Percentiles rank a stretch among this genome's conserved stretches.
Evolutionary conservation across 2,888 invertebrate genomes (phyloP).

Genomic region (Dasysyrphus tricinctus): DNA sequence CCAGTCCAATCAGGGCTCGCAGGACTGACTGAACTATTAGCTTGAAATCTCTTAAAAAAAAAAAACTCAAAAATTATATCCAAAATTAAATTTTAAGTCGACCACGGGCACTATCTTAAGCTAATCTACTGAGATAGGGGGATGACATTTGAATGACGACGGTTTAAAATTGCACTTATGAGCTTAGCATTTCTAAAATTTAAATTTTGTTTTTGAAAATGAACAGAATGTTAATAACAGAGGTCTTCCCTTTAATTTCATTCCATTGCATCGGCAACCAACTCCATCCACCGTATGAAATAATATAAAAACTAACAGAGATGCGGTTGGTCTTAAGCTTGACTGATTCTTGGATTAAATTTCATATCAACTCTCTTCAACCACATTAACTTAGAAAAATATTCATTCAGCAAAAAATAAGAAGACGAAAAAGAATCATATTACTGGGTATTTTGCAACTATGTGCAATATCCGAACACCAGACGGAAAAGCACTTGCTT

Average conservation of each 20-base stretch:
- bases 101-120: too few species aligned
- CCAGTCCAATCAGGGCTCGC: too few species aligned
- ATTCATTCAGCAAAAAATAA: background rate
- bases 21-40: too few species aligned
- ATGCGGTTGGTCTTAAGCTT: background rate
- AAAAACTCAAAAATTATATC: too few species aligned
- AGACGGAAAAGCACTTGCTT: background rate
- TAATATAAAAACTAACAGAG: background rate
- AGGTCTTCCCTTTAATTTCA: background rate
- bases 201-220: too few species aligned
- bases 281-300: background rate
- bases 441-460: slow-evolving; percentile 30
- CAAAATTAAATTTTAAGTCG: too few species aligned
- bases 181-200: too few species aligned
- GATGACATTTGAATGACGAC: too few species aligned
- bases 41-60: too few species aligned
- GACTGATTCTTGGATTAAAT: slow-evolving; percentile 12
- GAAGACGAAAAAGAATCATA: slow-evolving; percentile 32
- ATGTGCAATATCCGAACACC: background rate
- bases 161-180: too few species aligned
- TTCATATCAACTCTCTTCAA: slow-evolving; percentile 18
- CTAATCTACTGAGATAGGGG: too few species aligned
- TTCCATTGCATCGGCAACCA: background rate
- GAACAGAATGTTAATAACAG: too few species aligned
- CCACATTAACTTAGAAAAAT: background rate